Evolutionary conservation across 1,140 invertebrate species (phyloP).

Genomic region (Seison nebaliae): DNA sequence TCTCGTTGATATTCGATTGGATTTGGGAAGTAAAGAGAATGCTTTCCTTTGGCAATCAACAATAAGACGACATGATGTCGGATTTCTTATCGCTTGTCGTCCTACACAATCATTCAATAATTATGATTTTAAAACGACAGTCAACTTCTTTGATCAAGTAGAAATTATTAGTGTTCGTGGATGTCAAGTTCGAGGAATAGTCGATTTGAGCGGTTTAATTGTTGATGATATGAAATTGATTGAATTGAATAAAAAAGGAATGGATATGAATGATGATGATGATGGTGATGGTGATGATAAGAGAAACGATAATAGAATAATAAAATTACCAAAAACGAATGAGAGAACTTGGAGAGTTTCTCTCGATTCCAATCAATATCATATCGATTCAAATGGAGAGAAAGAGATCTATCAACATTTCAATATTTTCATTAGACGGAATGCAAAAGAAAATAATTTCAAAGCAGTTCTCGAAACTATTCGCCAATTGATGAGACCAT

Average conservation of each 20-base stretch:
- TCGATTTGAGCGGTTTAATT: conserved; percentile 74
- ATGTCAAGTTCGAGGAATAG: conserved; percentile 91
- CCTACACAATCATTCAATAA: conserved; percentile 48
- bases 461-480: conserved; percentile 93
- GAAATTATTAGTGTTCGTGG: conserved; percentile 69
- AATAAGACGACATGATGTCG: conserved; percentile 85
- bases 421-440: conserved; percentile 78
- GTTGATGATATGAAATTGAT: conserved; percentile 52
- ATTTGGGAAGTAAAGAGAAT: conserved; percentile 58
- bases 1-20: conserved; percentile 70
- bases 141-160: conserved; percentile 43
- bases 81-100: conserved; percentile 68
- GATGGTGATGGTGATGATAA: background rate
- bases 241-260: background rate
- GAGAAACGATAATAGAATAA: background rate
- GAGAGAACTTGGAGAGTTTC: conserved; percentile 70
- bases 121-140: conserved; percentile 23
- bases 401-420: conserved; percentile 82
- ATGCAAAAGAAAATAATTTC: conserved; percentile 98
- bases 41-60: conserved; percentile 90
- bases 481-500: conserved; percentile 86
- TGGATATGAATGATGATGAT: conserved; percentile 1
- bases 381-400: conserved; percentile 42
- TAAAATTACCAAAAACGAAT: conserved; percentile 40
- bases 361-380: conserved; percentile 82